These are phyloP conservation scores for Agrotis segetum DNA, from an alignment of 2,888 invertebrate genomes.

Conservation along the genomic window DNA sequence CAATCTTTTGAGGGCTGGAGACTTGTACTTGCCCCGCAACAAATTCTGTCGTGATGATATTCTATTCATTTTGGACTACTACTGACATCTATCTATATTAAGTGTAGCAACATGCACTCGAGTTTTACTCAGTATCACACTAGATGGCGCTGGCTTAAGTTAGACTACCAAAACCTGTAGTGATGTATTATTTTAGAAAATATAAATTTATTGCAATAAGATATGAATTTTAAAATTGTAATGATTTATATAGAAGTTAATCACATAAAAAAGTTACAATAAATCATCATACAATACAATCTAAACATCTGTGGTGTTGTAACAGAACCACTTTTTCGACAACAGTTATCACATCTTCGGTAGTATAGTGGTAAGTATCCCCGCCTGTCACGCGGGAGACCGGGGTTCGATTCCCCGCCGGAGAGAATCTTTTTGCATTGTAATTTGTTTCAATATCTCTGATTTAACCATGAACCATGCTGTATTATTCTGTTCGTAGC, in stretches of 20 bases:
- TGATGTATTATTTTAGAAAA: not conserved
- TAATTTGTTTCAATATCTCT: rapidly evolving
- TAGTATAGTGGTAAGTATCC: conserved; percentile 92
- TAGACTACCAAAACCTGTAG: rapidly evolving
- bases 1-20: not conserved
- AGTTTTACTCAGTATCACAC: not conserved
- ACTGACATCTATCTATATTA: conserved; percentile 39
- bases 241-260: not conserved
- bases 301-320: rapidly evolving
- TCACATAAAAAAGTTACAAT: not conserved
- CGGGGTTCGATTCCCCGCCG: conserved; percentile 72
- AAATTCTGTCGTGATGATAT: not conserved
- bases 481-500: not conserved
- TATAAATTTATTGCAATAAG: no score
- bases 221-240: rapidly evolving
- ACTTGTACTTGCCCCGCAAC: not conserved
- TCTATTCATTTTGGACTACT: not conserved
- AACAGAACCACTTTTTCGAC: rapidly evolving
- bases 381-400: conserved; percentile 91
- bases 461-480: no score
- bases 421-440: conserved; percentile 61
- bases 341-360: conserved; percentile 74
- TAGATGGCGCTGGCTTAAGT: conserved; percentile 37
- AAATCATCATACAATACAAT: rapidly evolving
- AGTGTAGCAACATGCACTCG: not conserved